Conservation (phyloP, 2,797 vertebrate genomes). For the Falco berigora region DNA sequence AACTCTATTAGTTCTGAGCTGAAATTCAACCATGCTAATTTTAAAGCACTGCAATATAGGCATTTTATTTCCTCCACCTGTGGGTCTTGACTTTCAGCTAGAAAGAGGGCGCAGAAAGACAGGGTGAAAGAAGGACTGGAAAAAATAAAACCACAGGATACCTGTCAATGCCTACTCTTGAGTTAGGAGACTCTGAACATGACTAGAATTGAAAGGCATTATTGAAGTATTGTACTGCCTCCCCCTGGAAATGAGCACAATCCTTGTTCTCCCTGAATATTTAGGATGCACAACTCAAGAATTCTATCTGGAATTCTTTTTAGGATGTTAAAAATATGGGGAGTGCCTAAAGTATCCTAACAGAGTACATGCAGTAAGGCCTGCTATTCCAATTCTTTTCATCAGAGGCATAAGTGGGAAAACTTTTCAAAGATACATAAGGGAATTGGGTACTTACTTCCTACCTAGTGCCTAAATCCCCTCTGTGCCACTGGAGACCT, state of each 20-base stretch:
- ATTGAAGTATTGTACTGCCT: not conserved
- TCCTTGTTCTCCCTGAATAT: not conserved
- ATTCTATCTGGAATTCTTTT: not conserved
- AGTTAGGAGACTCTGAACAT: not conserved
- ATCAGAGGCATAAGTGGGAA: not conserved
- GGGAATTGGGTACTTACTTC: not conserved
- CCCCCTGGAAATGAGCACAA: not conserved
- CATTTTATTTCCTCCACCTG: constrained; percentile 68
- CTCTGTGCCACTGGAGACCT: not conserved
- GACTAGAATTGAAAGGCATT: not conserved
- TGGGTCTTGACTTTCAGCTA: constrained; percentile 50
- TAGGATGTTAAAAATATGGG: not conserved
- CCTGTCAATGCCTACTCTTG: constrained; percentile 37
- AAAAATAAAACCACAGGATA: constrained; percentile 35
- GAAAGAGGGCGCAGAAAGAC: constrained; percentile 17
- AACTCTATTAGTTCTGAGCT: not conserved
- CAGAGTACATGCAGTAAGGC: not conserved
- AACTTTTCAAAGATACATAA: not conserved
- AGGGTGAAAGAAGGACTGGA: not conserved
- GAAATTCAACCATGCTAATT: constrained; percentile 54
- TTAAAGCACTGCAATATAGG: constrained; percentile 52
- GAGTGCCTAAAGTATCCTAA: not conserved
- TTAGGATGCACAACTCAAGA: not conserved
- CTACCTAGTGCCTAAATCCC: not conserved
- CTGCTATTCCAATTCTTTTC: not conserved